Evolutionary conservation across 2,888 invertebrate species (phyloP), one percentile per base, ranked within the genome.

Genomic region (Creontiades dilutus): DNA sequence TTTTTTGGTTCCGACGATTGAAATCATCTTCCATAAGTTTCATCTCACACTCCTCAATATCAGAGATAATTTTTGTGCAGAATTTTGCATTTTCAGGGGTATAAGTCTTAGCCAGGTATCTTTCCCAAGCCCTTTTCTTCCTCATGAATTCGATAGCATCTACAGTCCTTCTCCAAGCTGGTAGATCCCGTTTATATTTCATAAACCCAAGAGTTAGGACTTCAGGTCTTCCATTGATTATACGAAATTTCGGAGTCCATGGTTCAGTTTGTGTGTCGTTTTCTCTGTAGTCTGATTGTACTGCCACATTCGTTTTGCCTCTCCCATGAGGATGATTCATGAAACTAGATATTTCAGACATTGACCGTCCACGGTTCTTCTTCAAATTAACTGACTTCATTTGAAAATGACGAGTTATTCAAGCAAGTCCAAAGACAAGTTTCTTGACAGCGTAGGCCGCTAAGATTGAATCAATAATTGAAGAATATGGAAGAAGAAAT

Each of bases 71-170:
- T 23, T 78, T 68, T 14, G 14, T 47, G 37, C 90, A 47, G 46
- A 78, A 76, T 46, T 75, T 37, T 7, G 61, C 75, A 57, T 84
- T 90, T 46, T 84, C 84, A 9, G 55, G 84, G 0, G 84, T 81
- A 48, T 57, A 89, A 0, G 76, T 84, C 2, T 52, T 13, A 4
- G 52, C 61, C 37, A 90, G 28, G 48, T 90, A 90, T 16, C 52
- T 82, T 27, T 90, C 89, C 90, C 90, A 90, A 4, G 84, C 89
- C 55, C 86, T 46, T 78, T 61, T 90, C 68, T 90, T 90, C 52
- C 90, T 61, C 84, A 89, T 89, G 75, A 90, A 78, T 61, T 90
- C 90, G 12, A 90, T 90, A 12, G 84, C 61, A 23, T 90, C 90
- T 7, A 90, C 80, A 12, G 90, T 81, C 13, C 61, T 55, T 13